phyloP scores from a whole-genome alignment of 2,888 invertebrate species.

The Andrena hattorfiana region DNA sequence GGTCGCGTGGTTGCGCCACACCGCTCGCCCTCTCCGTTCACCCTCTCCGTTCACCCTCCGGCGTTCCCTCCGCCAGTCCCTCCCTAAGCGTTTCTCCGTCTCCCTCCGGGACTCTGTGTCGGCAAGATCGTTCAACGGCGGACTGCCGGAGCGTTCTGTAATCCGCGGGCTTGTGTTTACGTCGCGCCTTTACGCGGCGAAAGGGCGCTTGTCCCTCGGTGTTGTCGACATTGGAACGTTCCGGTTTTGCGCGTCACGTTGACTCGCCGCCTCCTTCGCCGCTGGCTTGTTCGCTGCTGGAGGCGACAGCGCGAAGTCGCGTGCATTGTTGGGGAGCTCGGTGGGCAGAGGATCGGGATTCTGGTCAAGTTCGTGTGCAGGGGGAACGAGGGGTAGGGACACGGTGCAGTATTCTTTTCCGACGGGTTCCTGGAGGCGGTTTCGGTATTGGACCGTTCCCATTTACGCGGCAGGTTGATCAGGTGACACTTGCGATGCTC shows the following conservation, averaged over 20 bases:
- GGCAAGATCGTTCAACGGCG: neutral
- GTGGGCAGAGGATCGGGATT: too few relatives aligned
- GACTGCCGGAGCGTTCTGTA: neutral
- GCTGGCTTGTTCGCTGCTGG: neutral
- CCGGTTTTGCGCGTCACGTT: neutral
- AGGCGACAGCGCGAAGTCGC: neutral
- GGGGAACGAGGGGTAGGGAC: neutral
- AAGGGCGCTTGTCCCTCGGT: neutral
- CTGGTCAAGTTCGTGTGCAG: neutral
- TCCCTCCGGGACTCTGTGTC: neutral
- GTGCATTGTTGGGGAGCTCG: too few relatives aligned
- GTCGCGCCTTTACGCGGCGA: too few relatives aligned
- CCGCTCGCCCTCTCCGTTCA: neutral
- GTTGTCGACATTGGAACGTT: neutral
- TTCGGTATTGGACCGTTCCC: conserved; percentile 8
- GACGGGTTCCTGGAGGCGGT: neutral
- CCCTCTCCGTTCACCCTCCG: too few relatives aligned
- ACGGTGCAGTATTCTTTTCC: neutral
- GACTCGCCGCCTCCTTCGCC: neutral
- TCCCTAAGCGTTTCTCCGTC: neutral
- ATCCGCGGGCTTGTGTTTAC: neutral
- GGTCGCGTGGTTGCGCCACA: conserved; percentile 58
- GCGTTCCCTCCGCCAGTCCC: neutral
- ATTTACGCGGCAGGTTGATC: neutral
- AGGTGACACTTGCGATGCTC: neutral